A percentile compares a stretch with the other conserved stretches of the same genome.
These are phyloP conservation scores for Mormyrus proboscirostris DNA, from an alignment of 2,797 vertebrate species.

Conservation along the genomic window DNA sequence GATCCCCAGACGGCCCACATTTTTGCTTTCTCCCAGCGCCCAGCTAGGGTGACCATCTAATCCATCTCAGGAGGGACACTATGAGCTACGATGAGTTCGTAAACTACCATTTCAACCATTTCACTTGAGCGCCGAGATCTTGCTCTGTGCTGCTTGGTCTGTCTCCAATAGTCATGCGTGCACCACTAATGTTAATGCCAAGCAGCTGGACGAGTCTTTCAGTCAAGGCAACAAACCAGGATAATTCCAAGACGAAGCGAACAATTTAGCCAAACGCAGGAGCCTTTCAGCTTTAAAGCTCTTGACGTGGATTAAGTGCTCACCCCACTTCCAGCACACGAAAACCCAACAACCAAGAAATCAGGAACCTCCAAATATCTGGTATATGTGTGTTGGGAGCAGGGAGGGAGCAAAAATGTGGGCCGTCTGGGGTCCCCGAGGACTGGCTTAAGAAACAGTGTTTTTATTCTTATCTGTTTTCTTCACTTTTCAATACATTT, in stretches of 20 bases:
- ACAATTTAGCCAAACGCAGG: background rate
- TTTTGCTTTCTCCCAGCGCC: background rate
- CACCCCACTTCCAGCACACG: background rate
- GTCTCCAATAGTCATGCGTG: background rate
- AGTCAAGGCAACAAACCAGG: background rate
- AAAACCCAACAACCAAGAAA: background rate
- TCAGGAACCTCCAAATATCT: background rate
- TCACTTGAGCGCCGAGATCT: background rate
- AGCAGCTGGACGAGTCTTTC: background rate
- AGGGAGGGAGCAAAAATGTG: background rate
- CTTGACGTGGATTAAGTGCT: background rate
- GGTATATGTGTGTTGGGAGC: background rate
- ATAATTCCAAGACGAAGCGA: background rate
- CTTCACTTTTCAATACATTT: background rate
- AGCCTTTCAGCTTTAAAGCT: background rate
- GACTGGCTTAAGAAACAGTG: background rate
- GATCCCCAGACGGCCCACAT: background rate
- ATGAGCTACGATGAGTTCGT: background rate
- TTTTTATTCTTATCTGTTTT: background rate
- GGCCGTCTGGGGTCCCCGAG: background rate
- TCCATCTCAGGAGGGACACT: background rate
- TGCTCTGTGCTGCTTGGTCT: background rate
- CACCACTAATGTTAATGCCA: background rate
- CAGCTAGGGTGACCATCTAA: background rate
- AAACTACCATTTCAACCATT: background rate